Conservation (phyloP, 2,113 vertebrate genomes). For the Vidua macroura region DNA sequence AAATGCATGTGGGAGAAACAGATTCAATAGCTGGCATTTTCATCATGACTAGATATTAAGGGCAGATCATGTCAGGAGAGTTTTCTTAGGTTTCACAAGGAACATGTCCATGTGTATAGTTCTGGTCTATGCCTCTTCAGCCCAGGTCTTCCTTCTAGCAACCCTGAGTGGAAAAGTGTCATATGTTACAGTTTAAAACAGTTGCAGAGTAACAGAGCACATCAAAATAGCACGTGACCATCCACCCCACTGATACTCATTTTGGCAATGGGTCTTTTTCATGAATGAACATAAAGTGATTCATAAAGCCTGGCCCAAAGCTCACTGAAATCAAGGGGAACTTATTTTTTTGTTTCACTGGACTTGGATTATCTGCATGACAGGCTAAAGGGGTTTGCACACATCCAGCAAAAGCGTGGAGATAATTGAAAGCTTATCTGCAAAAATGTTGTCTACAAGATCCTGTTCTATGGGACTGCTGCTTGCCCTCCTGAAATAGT, state of each 20-base stretch:
- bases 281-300: not conserved
- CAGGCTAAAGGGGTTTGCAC: not conserved
- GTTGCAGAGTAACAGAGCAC: not conserved
- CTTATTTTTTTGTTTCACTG: not conserved
- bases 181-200: not conserved
- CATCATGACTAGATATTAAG: not conserved
- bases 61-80: not conserved
- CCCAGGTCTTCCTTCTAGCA: not conserved
- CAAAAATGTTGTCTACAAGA: not conserved
- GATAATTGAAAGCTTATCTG: not conserved
- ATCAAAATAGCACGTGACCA: not conserved
- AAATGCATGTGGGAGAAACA: not conserved
- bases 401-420: rapidly evolving
- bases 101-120: rapidly evolving
- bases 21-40: not conserved
- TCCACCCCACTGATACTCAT: not conserved
- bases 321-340: not conserved
- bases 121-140: not conserved
- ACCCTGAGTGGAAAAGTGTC: not conserved
- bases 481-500: not conserved
- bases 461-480: not conserved
- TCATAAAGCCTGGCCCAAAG: not conserved
- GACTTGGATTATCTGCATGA: not conserved
- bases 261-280: not conserved
- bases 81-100: not conserved